A percentile compares a stretch with the other conserved stretches of the same genome.
Conservation (phyloP, 2,797 vertebrate genomes). For the Peromyscus aztecus region DNA sequence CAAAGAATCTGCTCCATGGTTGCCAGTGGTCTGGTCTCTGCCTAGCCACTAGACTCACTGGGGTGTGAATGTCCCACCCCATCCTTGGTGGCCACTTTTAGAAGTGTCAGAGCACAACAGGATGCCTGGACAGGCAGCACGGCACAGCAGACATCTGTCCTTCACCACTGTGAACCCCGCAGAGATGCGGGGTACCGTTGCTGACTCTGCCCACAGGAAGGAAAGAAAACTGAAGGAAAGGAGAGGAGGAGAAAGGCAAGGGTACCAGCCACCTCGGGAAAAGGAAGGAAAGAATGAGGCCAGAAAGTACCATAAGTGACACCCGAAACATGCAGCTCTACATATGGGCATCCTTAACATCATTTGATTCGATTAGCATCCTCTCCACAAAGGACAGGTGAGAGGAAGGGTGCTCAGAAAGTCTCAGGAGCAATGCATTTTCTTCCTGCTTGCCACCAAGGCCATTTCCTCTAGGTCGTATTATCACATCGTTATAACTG, state of each 20-base stretch:
- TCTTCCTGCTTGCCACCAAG: not conserved
- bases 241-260: not conserved
- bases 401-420: not conserved
- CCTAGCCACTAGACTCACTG: not conserved
- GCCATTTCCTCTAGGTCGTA: not conserved
- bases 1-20: not conserved
- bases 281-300: not conserved
- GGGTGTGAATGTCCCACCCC: not conserved
- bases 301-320: not conserved
- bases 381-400: not conserved
- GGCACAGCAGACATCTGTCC: not conserved
- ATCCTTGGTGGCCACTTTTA: not conserved
- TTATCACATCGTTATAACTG: no score
- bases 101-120: not conserved
- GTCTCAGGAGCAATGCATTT: not conserved
- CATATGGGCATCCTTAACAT: not conserved
- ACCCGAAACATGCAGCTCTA: not conserved
- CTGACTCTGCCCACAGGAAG: not conserved
- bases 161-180: not conserved
- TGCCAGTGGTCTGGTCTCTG: not conserved
- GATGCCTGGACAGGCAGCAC: not conserved
- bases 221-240: not conserved
- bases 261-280: not conserved
- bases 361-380: not conserved
- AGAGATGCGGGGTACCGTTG: not conserved